These are phyloP conservation scores for Sakesphorus luctuosus DNA, from an alignment of 2,113 vertebrate species.

Conservation along the genomic window DNA sequence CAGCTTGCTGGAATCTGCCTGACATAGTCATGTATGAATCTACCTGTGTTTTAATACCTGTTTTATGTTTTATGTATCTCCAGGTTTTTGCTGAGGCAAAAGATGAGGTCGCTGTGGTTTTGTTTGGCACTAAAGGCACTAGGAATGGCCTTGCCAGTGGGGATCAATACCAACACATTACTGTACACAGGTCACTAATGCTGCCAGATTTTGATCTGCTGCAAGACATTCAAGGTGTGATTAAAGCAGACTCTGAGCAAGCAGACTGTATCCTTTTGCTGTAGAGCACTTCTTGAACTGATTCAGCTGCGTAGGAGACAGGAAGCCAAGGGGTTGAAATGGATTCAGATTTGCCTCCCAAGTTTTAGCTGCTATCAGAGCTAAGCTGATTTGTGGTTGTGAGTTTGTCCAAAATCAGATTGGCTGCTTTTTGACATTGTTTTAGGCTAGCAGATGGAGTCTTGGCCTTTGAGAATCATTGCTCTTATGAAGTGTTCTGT, in stretches of 20 bases:
- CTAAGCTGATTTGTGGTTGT: neutral
- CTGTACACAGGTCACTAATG: conserved; percentile 83
- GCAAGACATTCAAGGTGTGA: conserved; percentile 84
- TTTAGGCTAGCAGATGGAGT: neutral
- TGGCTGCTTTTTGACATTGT: neutral
- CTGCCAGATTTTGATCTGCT: conserved; percentile 91
- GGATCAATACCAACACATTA: conserved; percentile 91
- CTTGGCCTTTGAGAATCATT: neutral
- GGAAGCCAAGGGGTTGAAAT: neutral
- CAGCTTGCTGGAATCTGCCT: neutral
- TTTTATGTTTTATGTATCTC: neutral
- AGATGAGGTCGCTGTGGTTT: conserved; percentile 89
- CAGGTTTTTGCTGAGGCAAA: conserved; percentile 95
- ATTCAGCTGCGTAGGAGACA: neutral
- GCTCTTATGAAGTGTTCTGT: neutral
- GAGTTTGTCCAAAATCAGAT: neutral
- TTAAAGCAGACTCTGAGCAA: conserved; percentile 83
- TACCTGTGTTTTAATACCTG: neutral
- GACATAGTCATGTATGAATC: neutral
- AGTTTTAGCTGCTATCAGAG: neutral
- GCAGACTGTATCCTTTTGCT: conserved; percentile 92
- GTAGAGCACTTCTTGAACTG: neutral
- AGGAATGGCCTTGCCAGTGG: conserved; percentile 79
- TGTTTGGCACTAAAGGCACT: conserved; percentile 90
- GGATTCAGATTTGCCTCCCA: neutral